Conservation (phyloP, 2,888 invertebrate genomes). For the Chrysolina oricalcia region DNA sequence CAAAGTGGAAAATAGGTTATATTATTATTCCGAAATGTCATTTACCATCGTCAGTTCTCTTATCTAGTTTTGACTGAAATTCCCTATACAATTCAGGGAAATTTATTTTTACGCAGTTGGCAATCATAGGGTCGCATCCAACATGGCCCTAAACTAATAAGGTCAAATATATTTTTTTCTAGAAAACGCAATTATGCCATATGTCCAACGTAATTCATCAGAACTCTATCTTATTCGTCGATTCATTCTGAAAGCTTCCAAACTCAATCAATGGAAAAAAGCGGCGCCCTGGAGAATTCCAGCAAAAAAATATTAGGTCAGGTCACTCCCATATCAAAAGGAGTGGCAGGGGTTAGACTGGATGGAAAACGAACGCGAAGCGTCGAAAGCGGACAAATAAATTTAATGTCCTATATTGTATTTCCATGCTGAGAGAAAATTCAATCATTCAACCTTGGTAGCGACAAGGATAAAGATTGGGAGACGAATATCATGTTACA, state of each 20-base stretch:
- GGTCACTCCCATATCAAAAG: conserved; percentile 23
- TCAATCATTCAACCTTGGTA: background rate
- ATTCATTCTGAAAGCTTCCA: background rate
- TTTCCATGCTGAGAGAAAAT: conserved; percentile 23
- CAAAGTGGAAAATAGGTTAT: too few relatives aligned
- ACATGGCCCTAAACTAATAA: too few relatives aligned
- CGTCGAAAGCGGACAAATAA: conserved; percentile 13
- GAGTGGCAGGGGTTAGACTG: conserved; percentile 21
- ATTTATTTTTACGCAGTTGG: too few relatives aligned
- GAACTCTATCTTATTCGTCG: background rate
- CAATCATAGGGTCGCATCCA: too few relatives aligned
- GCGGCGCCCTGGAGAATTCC: background rate
- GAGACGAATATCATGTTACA: background rate
- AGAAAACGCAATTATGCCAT: too few relatives aligned
- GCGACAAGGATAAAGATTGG: background rate
- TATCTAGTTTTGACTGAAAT: too few relatives aligned
- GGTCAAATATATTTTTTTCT: too few relatives aligned
- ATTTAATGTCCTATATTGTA: conserved; percentile 17
- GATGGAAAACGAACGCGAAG: background rate
- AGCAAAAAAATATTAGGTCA: conserved; percentile 22
- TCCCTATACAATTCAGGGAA: too few relatives aligned
- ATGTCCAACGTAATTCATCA: background rate
- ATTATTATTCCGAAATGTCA: too few relatives aligned
- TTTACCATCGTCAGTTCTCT: too few relatives aligned
- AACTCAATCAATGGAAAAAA: conserved; percentile 13